These are phyloP conservation scores for Plemyria rubiginata DNA, from an alignment of 2,888 invertebrate genomes.

Conservation along the genomic window DNA sequence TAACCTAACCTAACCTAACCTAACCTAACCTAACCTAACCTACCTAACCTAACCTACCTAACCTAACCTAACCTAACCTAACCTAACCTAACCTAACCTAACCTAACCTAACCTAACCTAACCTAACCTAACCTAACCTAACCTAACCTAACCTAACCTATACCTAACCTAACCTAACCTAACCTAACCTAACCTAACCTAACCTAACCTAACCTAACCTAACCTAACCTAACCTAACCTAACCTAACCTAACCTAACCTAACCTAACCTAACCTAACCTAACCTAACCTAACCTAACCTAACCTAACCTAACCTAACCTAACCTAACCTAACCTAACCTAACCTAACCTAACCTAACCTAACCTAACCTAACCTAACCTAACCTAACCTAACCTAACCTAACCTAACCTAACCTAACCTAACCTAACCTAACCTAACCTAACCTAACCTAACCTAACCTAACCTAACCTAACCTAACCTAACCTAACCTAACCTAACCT, in stretches of 20 bases:
- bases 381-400: constrained; percentile 28
- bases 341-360: constrained; percentile 28
- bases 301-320: constrained; percentile 32
- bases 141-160: constrained; percentile 21
- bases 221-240: constrained; percentile 40
- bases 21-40: constrained; percentile 33
- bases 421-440: constrained; percentile 29
- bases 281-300: constrained; percentile 30
- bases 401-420: too few species aligned
- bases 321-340: constrained; percentile 35
- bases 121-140: constrained; percentile 35
- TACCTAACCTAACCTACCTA: constrained; percentile 29
- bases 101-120: constrained; percentile 36
- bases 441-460: constrained; percentile 32
- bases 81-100: constrained; percentile 32
- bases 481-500: constrained; percentile 29
- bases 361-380: constrained; percentile 25
- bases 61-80: constrained; percentile 30
- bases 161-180: constrained; percentile 29
- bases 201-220: constrained; percentile 38
- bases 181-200: constrained; percentile 36
- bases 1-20: constrained; percentile 28
- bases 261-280: constrained; percentile 35
- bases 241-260: constrained; percentile 37
- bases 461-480: constrained; percentile 30